Conservation (phyloP, 2,888 invertebrate genomes). For the Noctua janthina region DNA sequence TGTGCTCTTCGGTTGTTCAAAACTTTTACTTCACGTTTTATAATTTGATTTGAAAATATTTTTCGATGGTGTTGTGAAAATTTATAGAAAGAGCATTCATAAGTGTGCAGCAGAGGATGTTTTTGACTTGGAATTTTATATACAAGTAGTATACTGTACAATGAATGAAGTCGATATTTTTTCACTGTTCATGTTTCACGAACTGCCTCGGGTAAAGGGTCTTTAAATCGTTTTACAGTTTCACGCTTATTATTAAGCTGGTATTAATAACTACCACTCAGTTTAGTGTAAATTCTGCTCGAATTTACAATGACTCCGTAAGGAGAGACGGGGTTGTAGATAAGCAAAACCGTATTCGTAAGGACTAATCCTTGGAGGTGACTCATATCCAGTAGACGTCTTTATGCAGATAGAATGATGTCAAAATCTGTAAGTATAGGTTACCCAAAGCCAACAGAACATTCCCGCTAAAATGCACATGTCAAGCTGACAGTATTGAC, state of each 20-base stretch:
- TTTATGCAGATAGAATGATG: not conserved
- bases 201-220: not conserved
- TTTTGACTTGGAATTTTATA: not conserved
- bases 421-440: not conserved
- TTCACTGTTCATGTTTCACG: not conserved
- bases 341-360: conserved; percentile 40
- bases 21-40: conserved; percentile 41
- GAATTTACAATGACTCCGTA: conserved; percentile 23
- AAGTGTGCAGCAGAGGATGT: not conserved
- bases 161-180: not conserved
- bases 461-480: not conserved
- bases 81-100: not conserved
- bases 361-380: not conserved
- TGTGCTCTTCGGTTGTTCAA: not conserved
- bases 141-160: not conserved
- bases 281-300: not conserved
- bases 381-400: not conserved
- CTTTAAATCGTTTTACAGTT: not conserved
- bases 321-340: conserved; percentile 12
- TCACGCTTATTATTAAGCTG: not conserved
- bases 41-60: conserved; percentile 10
- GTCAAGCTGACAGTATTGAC: not conserved
- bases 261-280: not conserved
- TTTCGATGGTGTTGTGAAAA: not conserved
- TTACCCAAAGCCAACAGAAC: not conserved